Percentiles rank a stretch among this genome's conserved stretches.
Evolutionary conservation across 2,113 vertebrate species (phyloP).

Genomic region (Archocentrus centrarchus): DNA sequence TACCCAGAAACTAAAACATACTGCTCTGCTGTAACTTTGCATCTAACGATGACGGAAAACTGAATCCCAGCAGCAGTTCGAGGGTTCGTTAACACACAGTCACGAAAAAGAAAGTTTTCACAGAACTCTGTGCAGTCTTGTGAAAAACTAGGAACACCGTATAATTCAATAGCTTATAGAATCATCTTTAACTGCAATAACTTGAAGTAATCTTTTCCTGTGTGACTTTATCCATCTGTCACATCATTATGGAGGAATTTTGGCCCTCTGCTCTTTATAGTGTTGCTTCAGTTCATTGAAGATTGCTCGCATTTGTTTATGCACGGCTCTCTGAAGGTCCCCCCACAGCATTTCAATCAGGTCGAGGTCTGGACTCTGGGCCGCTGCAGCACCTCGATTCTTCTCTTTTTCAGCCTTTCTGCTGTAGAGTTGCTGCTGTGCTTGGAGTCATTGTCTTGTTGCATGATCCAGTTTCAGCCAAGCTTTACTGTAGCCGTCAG

Average conservation of each 20-base stretch:
- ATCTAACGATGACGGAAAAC: rapidly evolving
- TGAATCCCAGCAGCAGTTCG: neutral
- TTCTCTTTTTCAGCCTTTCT: neutral
- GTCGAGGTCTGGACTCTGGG: neutral
- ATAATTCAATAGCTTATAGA: neutral
- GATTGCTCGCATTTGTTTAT: neutral
- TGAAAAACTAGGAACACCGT: neutral
- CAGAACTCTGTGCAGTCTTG: neutral
- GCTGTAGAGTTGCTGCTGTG: neutral
- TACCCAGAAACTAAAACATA: too few species aligned
- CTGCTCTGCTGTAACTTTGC: neutral
- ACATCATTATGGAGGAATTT: neutral
- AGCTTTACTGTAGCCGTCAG: neutral
- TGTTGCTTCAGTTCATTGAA: neutral
- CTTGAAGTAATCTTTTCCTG: neutral
- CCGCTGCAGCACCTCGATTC: too few species aligned
- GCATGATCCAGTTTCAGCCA: neutral
- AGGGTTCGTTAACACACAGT: neutral
- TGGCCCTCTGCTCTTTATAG: neutral
- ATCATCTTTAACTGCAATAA: neutral
- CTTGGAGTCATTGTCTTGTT: neutral
- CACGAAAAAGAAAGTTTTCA: neutral
- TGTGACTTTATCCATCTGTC: neutral
- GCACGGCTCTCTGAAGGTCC: neutral
- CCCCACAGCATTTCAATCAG: too few species aligned